Evolutionary conservation across 2,888 invertebrate genomes (phyloP).

Genomic region (Volucella inanis): DNA sequence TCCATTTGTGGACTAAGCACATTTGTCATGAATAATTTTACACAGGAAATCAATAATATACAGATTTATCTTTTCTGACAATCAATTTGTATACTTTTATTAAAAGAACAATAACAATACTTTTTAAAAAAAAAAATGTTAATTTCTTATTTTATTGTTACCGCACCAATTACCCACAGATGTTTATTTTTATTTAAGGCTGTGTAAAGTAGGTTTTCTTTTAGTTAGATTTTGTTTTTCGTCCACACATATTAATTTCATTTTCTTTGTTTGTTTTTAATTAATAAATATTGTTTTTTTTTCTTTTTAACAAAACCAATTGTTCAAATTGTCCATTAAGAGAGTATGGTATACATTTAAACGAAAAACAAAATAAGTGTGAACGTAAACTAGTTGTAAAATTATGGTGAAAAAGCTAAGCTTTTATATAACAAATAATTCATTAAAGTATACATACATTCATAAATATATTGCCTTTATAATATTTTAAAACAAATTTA

Average conservation of each 20-base stretch:
- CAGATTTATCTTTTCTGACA: conserved; percentile 23
- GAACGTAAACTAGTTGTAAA: conserved; percentile 33
- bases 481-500: conserved; percentile 69
- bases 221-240: neutral
- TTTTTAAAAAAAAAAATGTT: too few species aligned
- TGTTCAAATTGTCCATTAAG: conserved; percentile 68
- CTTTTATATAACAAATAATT: conserved; percentile 54
- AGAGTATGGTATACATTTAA: conserved; percentile 47
- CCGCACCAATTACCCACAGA: conserved; percentile 31
- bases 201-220: conserved; percentile 45
- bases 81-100: conserved; percentile 1
- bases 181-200: conserved; percentile 40
- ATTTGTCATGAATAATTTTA: conserved; percentile 33
- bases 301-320: conserved; percentile 38
- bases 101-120: too few species aligned
- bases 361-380: conserved; percentile 29
- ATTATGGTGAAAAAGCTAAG: conserved; percentile 58
- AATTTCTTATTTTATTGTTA: conserved; percentile 1
- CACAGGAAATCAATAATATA: neutral
- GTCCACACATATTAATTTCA: conserved; percentile 4
- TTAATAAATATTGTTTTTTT: neutral
- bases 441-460: conserved; percentile 64
- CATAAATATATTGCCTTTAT: conserved; percentile 75
- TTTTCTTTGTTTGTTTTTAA: neutral
- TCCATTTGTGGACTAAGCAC: conserved; percentile 37